Evolutionary conservation across 2,888 invertebrate species (phyloP), one percentile per base, ranked within the genome.

Genomic region (Acleris emargana): DNA sequence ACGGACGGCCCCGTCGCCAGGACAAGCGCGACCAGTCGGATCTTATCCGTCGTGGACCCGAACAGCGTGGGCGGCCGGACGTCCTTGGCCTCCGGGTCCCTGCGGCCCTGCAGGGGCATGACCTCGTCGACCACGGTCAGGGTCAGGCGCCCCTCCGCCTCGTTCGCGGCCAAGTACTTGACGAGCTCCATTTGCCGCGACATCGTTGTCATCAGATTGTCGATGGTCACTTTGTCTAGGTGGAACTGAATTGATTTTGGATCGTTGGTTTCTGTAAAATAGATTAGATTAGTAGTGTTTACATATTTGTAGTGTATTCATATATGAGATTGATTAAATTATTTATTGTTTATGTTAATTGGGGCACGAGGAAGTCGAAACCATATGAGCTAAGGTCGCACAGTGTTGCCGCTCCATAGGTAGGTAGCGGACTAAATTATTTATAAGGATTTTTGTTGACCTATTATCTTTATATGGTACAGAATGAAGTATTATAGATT

Each of bases 131-230:
- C 69, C 2, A 88, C 83, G 62, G 81, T 84, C 16, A 88, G 86
- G 0, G 89, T 91, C 3, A 93, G 82, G 1, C 89, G 78, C 1
- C 93, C 94, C 60, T 84, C 91, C 13, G 85, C 86, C 81, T 97
- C 96, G 69, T 95, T 95, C 3, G 91, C 91, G 0, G 94, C 93
- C 20, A 97, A 83, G 81, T 95, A 97, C 73, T 96, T 95, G 0
- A 95, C 95, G 0, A 97, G 93, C 75, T 98, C 97, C 73, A 96
- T 94, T 83, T 98, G 98, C n/a, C 96, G 91, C 5, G 94, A 93
- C 70, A 98, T 95, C 0, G 96, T 96, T 63, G 95, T 95, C 72
- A 97, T 95, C 71, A 97, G 95, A 71, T 95, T 95, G 81, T 95
- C 95, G 71, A 97, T 94, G n/a, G 95, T 95, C 69, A 93, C 91